Percentiles rank a stretch among this genome's conserved stretches.
Evolutionary conservation across 2,888 invertebrate species (phyloP).

Genomic region (Drosophila affinis): DNA sequence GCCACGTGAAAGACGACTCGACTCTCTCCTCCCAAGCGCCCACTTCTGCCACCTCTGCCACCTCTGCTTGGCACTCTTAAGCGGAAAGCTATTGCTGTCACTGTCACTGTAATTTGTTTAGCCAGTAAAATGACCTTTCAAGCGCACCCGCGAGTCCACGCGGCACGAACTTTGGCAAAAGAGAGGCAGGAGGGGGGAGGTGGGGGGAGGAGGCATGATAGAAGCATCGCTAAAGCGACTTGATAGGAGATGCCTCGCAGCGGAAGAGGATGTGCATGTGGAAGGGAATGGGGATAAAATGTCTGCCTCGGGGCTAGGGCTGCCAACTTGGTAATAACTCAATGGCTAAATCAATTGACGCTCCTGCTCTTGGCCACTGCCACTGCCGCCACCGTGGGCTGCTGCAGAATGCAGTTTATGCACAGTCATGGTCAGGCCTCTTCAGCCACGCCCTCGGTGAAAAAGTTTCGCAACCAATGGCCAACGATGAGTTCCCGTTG

Average conservation of each 20-base stretch:
- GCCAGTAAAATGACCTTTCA: slow-evolving; percentile 1
- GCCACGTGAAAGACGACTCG: too few relatives aligned
- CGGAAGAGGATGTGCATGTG: neutral
- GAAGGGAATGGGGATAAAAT: neutral
- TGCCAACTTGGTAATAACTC: slow-evolving; percentile 49
- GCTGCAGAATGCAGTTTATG: slow-evolving; percentile 36
- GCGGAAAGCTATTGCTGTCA: neutral
- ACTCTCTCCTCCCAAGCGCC: neutral
- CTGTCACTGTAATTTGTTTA: slow-evolving; percentile 23
- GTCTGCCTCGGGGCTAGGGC: neutral
- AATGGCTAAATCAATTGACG: slow-evolving; percentile 64
- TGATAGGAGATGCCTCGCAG: neutral
- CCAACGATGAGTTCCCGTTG: slow-evolving; percentile 17
- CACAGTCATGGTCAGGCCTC: slow-evolving; percentile 21
- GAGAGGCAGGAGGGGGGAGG: too few relatives aligned
- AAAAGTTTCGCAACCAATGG: slow-evolving; percentile 11
- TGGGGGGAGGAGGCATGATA: neutral
- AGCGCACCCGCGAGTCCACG: neutral
- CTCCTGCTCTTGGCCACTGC: slow-evolving; percentile 22
- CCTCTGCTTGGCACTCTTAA: neutral
- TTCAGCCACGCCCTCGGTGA: neutral
- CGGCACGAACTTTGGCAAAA: neutral
- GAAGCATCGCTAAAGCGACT: neutral
- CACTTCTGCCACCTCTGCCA: neutral
- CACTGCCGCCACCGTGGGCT: slow-evolving; percentile 3